Conservation (phyloP, 2,797 vertebrate species). For the Taenioides sp. region DNA sequence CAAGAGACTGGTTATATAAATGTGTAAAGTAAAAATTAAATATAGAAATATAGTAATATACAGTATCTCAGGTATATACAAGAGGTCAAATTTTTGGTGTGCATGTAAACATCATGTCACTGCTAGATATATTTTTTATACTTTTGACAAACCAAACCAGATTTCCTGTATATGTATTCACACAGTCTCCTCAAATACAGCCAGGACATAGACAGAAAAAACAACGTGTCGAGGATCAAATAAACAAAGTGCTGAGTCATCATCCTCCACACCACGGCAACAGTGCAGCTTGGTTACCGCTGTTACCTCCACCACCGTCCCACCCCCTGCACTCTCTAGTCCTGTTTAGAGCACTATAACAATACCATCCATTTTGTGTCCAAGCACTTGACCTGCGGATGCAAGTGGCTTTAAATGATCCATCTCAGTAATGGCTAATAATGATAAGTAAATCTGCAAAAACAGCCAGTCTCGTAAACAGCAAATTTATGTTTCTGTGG, state of each 20-base stretch:
- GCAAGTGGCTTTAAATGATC: not conserved
- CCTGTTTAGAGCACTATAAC: not conserved
- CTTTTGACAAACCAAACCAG: too few relatives aligned
- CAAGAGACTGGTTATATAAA: too few relatives aligned
- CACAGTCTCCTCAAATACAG: not conserved
- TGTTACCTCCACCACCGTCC: not conserved
- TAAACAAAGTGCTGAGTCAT: constrained; percentile 1
- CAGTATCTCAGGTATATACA: too few relatives aligned
- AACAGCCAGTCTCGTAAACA: constrained; percentile 1
- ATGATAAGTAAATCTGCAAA: not conserved
- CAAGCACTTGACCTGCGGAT: not conserved
- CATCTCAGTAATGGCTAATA: not conserved
- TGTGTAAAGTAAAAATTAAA: too few relatives aligned
- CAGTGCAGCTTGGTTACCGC: not conserved
- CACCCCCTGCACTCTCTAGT: not conserved
- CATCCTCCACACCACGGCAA: not conserved
- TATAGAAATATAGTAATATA: too few relatives aligned
- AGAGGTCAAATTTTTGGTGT: too few relatives aligned
- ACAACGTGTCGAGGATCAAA: not conserved
- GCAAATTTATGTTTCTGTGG: constrained; percentile 2
- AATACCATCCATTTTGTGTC: not conserved
- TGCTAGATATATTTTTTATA: too few relatives aligned
- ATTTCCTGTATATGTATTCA: not conserved
- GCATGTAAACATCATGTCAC: too few relatives aligned
- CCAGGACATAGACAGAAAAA: not conserved